Conservation (phyloP, 2,888 invertebrate species). For the Xestia xanthographa region DNA sequence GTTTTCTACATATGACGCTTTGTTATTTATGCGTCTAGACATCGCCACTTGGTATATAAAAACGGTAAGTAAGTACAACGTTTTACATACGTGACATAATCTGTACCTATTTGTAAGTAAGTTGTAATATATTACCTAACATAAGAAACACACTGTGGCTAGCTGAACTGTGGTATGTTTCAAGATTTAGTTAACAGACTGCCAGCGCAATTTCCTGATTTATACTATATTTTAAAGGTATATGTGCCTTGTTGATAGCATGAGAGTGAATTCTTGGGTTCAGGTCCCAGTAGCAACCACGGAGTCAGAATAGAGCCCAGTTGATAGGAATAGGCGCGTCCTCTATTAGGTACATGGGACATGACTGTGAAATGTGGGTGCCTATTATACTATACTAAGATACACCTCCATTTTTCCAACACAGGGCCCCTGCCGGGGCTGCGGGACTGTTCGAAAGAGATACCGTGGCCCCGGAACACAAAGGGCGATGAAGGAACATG, state of each 20-base stretch:
- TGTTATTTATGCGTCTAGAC: constrained; percentile 54
- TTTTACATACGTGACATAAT: not conserved
- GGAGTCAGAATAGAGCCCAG: not conserved
- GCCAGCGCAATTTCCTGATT: not conserved
- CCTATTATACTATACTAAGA: too few relatives aligned
- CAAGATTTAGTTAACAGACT: not conserved
- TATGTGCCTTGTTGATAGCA: not conserved
- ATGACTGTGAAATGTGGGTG: not conserved
- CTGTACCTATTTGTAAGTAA: constrained; percentile 12
- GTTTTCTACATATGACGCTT: constrained; percentile 26
- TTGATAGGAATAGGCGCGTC: not conserved
- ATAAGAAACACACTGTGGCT: not conserved
- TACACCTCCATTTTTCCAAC: too few relatives aligned
- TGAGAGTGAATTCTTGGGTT: not conserved
- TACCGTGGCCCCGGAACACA: too few relatives aligned
- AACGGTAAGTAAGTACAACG: not conserved
- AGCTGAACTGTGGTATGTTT: not conserved
- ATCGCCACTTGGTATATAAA: constrained; percentile 29
- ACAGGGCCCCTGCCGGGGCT: too few relatives aligned
- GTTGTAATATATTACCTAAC: not conserved
- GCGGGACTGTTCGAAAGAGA: too few relatives aligned
- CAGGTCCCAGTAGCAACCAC: not conserved
- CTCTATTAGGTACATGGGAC: not conserved
- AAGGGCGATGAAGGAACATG: too few relatives aligned
- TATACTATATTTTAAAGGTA: not conserved